phyloP scores from a whole-genome alignment of 1,140 invertebrate species.

The Vanessa atalanta region DNA sequence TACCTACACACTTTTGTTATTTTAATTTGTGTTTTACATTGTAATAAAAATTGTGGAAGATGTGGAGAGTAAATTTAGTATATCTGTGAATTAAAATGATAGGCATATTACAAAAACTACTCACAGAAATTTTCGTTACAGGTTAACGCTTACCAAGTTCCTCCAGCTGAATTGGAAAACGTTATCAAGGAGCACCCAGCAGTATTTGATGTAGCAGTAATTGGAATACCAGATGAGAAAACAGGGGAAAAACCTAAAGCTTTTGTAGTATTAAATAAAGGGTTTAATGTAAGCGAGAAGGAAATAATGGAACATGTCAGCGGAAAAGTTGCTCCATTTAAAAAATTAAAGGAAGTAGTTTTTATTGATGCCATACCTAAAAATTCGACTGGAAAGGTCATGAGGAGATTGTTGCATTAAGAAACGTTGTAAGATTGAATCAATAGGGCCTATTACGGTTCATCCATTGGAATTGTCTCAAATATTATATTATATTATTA shows the following conservation, averaged over 20 bases:
- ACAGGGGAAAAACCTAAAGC: slow-evolving; percentile 89
- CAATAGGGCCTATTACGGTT: too few species aligned
- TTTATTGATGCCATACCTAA: slow-evolving; percentile 87
- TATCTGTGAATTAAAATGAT: too few species aligned
- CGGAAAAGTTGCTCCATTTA: slow-evolving; percentile 85
- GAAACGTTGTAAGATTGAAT: too few species aligned
- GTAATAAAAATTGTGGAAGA: too few species aligned
- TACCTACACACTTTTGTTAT: too few species aligned
- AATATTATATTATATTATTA: too few species aligned
- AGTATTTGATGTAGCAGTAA: slow-evolving; percentile 90
- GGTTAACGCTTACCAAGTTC: slow-evolving; percentile 87
- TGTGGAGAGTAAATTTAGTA: too few species aligned
- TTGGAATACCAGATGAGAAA: slow-evolving; percentile 87
- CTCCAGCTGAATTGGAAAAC: slow-evolving; percentile 93
- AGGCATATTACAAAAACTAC: too few species aligned
- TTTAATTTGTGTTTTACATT: too few species aligned
- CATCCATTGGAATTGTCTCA: too few species aligned
- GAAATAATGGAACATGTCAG: slow-evolving; percentile 83
- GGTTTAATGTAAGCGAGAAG: slow-evolving; percentile 61
- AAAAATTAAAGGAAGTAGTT: slow-evolving; percentile 85
- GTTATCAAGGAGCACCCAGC: slow-evolving; percentile 87
- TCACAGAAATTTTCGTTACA: slow-evolving; percentile 36
- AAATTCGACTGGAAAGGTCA: slow-evolving; percentile 88
- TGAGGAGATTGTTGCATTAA: slow-evolving; percentile 82
- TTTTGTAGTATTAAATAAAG: slow-evolving; percentile 82